A percentile compares a stretch with the other conserved stretches of the same genome.
These are phyloP conservation scores for Microtus pennsylvanicus DNA, from an alignment of 2,113 vertebrate species.

Conservation along the genomic window DNA sequence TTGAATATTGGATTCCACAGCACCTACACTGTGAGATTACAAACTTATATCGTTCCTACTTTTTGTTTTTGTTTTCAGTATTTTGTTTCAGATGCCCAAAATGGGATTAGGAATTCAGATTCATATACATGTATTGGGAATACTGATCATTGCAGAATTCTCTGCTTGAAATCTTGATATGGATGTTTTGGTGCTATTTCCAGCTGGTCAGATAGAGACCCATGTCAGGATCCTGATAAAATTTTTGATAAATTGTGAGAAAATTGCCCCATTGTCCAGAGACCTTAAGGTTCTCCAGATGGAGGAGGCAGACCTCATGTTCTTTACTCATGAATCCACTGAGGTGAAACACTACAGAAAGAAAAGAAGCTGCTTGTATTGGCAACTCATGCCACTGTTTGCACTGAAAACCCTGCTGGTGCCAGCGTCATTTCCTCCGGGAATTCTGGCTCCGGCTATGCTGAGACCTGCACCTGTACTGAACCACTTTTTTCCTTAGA, in stretches of 20 bases:
- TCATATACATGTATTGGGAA: neutral
- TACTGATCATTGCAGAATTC: neutral
- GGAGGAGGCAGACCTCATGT: neutral
- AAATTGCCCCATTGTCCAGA: neutral
- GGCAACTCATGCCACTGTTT: no score
- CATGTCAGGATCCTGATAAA: neutral
- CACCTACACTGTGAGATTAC: neutral
- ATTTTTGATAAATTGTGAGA: neutral
- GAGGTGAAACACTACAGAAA: no score
- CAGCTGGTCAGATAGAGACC: neutral
- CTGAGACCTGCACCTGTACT: neutral
- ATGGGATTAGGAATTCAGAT: neutral
- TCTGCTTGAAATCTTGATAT: neutral
- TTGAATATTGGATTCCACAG: neutral
- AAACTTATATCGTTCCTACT: neutral
- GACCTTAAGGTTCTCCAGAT: neutral
- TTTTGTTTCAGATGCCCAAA: neutral
- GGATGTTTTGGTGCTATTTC: no score
- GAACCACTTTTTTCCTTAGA: neutral
- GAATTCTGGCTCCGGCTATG: neutral
- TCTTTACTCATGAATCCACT: neutral
- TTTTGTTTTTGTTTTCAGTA: no score
- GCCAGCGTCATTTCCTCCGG: neutral
- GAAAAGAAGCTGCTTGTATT: neutral
- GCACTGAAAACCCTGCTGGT: no score